phyloP scores from a whole-genome alignment of 2,888 invertebrate genomes.

The Masnerella sp. region DNA sequence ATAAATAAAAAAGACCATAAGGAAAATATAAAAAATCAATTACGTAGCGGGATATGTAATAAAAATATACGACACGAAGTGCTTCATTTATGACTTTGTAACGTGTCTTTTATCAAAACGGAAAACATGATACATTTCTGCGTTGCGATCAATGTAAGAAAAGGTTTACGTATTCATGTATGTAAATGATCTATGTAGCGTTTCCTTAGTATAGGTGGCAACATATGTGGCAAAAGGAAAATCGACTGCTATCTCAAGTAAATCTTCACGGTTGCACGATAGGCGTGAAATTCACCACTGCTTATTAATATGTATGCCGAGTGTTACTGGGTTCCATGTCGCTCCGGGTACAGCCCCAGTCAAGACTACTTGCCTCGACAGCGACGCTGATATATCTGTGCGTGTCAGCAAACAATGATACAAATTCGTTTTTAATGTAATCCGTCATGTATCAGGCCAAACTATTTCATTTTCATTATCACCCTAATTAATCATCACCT shows the following conservation, averaged over 20 bases:
- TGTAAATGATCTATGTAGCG: constrained; percentile 61
- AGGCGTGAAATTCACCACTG: constrained; percentile 73
- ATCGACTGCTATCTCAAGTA: constrained; percentile 70
- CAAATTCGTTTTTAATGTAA: constrained; percentile 55
- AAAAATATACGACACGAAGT: background rate
- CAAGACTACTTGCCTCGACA: constrained; percentile 45
- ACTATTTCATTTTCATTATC: constrained; percentile 48
- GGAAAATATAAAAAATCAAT: constrained; percentile 2
- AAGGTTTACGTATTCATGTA: constrained; percentile 64
- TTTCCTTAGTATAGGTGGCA: constrained; percentile 51
- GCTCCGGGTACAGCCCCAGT: constrained; percentile 44
- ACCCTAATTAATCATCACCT: too few relatives aligned
- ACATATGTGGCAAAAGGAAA: constrained; percentile 66
- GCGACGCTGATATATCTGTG: constrained; percentile 49
- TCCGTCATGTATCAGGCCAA: constrained; percentile 43
- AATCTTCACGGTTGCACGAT: constrained; percentile 74
- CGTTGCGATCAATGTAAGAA: constrained; percentile 59
- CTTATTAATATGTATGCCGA: constrained; percentile 74
- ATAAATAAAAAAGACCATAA: background rate
- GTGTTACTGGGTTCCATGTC: constrained; percentile 60
- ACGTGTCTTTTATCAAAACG: constrained; percentile 26
- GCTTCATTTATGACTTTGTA: constrained; percentile 20
- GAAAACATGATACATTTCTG: constrained; percentile 39
- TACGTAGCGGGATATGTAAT: background rate
- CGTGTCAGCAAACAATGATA: constrained; percentile 58